Percentiles rank a stretch among this genome's conserved stretches.
These are phyloP conservation scores for Yasuhikotakia modesta DNA, from an alignment of 2,797 vertebrate genomes.

Conservation along the genomic window DNA sequence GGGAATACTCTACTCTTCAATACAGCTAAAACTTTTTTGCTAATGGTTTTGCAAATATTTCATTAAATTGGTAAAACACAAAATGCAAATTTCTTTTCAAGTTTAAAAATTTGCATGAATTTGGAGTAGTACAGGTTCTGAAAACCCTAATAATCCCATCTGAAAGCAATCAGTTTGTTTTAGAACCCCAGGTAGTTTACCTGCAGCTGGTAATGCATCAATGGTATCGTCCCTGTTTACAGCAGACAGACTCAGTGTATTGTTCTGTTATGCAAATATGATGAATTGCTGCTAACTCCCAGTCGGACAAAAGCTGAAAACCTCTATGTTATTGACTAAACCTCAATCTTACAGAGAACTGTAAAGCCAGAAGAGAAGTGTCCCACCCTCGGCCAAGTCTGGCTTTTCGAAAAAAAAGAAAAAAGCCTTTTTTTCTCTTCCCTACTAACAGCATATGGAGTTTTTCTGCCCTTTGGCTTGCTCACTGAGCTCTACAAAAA, in stretches of 20 bases:
- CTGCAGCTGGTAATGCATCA: not conserved
- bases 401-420: no score
- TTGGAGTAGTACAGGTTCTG: not conserved
- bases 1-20: constrained; percentile 15
- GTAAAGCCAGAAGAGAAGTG: no score
- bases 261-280: constrained; percentile 1
- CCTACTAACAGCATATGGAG: not conserved
- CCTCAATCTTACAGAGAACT: no score
- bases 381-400: no score
- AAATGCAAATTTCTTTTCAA: not conserved
- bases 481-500: not conserved
- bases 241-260: not conserved
- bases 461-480: not conserved
- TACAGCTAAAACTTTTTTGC: not conserved
- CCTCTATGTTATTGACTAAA: no score
- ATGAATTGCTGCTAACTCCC: not conserved
- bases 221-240: not conserved
- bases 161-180: not conserved
- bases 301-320: not conserved
- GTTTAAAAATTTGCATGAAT: constrained; percentile 2
- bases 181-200: not conserved
- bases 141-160: not conserved
- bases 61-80: not conserved
- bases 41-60: constrained; percentile 3
- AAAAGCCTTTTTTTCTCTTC: not conserved